phyloP scores from a whole-genome alignment of 2,113 vertebrate species.

The Platanista minor region DNA sequence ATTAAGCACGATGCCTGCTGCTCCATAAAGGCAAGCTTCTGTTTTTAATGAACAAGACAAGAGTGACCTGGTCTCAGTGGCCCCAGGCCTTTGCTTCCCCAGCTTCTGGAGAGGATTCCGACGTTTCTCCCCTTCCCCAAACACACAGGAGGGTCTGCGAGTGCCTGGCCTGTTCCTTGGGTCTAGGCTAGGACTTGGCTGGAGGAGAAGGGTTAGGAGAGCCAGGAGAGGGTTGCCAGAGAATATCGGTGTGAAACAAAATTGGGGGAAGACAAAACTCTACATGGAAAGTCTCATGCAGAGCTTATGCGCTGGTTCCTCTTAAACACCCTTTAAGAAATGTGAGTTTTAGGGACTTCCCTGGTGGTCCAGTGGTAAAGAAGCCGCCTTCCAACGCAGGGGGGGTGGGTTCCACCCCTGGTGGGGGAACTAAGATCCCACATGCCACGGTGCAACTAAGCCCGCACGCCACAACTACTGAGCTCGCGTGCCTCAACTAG shows the following conservation, averaged over 20 bases:
- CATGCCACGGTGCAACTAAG: too few species aligned
- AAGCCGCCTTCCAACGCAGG: too few species aligned
- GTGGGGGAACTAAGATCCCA: too few species aligned
- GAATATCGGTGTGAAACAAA: not conserved
- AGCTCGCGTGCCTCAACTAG: too few species aligned
- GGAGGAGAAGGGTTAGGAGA: not conserved
- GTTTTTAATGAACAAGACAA: not conserved
- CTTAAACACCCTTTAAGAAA: not conserved
- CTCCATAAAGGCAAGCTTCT: accelerated
- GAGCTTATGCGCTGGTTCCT: not conserved
- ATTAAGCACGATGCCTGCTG: not conserved
- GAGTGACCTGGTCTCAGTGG: not conserved
- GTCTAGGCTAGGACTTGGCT: not conserved
- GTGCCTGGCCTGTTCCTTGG: not conserved
- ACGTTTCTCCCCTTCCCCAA: not conserved
- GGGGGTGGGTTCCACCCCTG: too few species aligned
- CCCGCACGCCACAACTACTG: too few species aligned
- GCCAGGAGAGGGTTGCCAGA: not conserved
- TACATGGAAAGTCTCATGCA: not conserved
- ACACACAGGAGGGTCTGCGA: not conserved
- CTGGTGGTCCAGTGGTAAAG: too few species aligned
- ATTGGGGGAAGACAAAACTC: not conserved
- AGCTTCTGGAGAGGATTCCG: not conserved
- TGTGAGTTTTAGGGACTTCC: not conserved
- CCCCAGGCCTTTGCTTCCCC: not conserved